phyloP scores from a whole-genome alignment of 2,113 vertebrate genomes.

The Paracanthobrama guichenoti region DNA sequence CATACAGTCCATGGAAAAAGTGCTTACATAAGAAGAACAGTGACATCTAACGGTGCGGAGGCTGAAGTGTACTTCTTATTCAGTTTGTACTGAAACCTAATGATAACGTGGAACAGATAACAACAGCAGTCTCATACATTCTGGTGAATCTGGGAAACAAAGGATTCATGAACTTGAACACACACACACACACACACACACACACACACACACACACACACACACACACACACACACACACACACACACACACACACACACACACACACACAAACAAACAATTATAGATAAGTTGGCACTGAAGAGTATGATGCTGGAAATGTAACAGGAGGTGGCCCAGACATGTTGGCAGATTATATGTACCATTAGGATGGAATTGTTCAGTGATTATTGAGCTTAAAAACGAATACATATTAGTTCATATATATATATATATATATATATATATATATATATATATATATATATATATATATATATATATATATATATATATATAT shows the following conservation, averaged over 20 bases:
- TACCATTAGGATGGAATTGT: not conserved
- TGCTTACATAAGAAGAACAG: constrained; percentile 68
- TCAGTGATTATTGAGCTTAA: not conserved
- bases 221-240: too few species aligned
- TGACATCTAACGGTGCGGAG: constrained; percentile 60
- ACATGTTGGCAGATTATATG: not conserved
- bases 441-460: not conserved
- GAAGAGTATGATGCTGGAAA: not conserved
- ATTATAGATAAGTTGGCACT: not conserved
- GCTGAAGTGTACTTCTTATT: constrained; percentile 46
- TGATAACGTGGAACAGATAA: not conserved
- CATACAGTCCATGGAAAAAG: constrained; percentile 74
- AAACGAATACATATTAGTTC: not conserved
- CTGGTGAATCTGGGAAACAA: not conserved
- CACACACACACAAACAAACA: too few species aligned
- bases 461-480: not conserved
- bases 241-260: too few species aligned
- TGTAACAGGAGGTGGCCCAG: constrained; percentile 9
- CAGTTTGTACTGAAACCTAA: not conserved
- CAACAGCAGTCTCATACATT: not conserved
- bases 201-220: too few species aligned
- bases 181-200: too few species aligned
- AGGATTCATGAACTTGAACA: too few species aligned
- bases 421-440: not conserved
- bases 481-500: not conserved